Evolutionary conservation across 2,888 invertebrate species (phyloP).

Genomic region (Allophyes oxyacanthae): DNA sequence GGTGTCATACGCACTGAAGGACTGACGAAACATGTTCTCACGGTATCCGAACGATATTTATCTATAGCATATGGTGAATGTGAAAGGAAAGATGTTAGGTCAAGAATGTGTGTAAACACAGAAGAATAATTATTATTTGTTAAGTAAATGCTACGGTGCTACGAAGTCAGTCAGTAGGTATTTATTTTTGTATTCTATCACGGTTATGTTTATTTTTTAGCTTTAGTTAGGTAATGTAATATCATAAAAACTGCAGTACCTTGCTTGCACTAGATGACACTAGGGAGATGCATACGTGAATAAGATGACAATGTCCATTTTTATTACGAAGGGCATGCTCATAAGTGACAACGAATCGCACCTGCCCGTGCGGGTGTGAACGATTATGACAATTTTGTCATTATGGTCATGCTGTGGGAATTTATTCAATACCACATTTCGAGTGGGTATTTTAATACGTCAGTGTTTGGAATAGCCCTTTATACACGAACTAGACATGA

Average conservation of each 20-base stretch:
- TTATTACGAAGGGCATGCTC: conserved; percentile 66
- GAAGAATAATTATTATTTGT: too few species aligned
- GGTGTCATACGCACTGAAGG: conserved; percentile 79
- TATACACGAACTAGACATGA: conserved; percentile 2
- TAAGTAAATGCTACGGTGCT: too few species aligned
- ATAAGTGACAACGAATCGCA: conserved; percentile 74
- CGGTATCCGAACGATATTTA: conserved; percentile 61
- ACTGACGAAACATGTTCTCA: conserved; percentile 74
- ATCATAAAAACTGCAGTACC: conserved; percentile 23
- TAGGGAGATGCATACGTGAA: too few species aligned
- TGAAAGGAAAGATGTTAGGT: conserved; percentile 23
- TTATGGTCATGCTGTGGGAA: conserved; percentile 73
- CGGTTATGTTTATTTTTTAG: too few species aligned
- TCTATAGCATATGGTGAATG: conserved; percentile 48
- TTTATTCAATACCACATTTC: conserved; percentile 40
- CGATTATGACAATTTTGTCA: conserved; percentile 76
- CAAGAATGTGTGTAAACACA: conserved; percentile 9
- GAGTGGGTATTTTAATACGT: conserved; percentile 14
- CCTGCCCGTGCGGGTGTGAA: conserved; percentile 77
- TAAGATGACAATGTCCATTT: conserved; percentile 76
- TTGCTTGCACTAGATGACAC: conserved; percentile 51
- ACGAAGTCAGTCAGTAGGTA: too few species aligned
- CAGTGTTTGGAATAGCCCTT: conserved; percentile 25
- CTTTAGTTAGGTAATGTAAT: conserved; percentile 2
- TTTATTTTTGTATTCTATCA: too few species aligned